Evolutionary conservation across 2,888 invertebrate species (phyloP).

Genomic region (Clostera curtula): DNA sequence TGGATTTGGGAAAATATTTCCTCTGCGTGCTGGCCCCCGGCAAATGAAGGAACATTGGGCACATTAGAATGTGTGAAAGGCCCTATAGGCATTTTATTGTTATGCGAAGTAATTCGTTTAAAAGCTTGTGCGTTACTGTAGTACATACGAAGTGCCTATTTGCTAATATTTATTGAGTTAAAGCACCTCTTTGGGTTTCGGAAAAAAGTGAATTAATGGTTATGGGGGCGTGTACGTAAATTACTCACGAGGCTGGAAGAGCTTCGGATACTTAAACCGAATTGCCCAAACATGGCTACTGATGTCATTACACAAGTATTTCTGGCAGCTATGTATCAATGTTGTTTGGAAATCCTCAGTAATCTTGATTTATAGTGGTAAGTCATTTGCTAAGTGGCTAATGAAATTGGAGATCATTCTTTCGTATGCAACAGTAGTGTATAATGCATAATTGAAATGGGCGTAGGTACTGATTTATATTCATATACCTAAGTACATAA

Average conservation of each 20-base stretch:
- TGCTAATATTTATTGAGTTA: constrained; percentile 63
- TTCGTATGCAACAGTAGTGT: constrained; percentile 21
- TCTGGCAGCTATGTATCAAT: constrained; percentile 28
- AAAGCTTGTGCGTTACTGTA: constrained; percentile 66
- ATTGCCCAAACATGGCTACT: constrained; percentile 17
- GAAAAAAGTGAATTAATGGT: constrained; percentile 42
- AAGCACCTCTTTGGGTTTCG: constrained; percentile 38
- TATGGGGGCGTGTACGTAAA: constrained; percentile 32
- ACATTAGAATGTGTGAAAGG: constrained; percentile 73
- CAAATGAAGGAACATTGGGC: constrained; percentile 71
- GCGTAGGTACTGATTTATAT: constrained; percentile 48
- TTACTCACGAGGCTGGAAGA: constrained; percentile 14
- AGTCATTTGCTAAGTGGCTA: constrained; percentile 11
- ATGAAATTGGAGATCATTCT: no score
- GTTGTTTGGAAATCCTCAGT: constrained; percentile 36
- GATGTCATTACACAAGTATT: constrained; percentile 30
- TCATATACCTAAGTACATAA: constrained; percentile 52
- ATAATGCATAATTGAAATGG: constrained; percentile 44
- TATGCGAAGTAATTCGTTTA: constrained; percentile 73
- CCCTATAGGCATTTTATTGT: constrained; percentile 70
- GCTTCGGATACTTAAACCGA: constrained; percentile 13
- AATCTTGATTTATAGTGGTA: constrained; percentile 39
- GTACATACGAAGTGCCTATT: constrained; percentile 67
- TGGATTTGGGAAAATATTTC: constrained; percentile 76
- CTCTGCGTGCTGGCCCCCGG: constrained; percentile 68